Evolutionary conservation across 2,888 invertebrate genomes (phyloP), one percentile per base, ranked within the genome.

Genomic region (Heliconius erato): DNA sequence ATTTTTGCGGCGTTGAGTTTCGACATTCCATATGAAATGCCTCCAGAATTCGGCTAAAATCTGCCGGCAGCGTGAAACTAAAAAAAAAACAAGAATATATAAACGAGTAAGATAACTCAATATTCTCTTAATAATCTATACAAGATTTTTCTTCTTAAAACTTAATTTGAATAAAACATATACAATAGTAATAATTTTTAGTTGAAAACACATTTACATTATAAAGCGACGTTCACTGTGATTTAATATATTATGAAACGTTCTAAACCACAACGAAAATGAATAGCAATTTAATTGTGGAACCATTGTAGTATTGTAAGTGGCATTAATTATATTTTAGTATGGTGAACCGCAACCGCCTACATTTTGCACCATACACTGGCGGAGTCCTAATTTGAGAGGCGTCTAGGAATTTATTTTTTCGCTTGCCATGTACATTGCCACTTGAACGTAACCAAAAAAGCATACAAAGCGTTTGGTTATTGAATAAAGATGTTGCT

Each of bases 351-450:
- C 84, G 85, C 76, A 65, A 9, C 14, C 49, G 40, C 79, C 72
- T 59, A 5, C 84, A 11, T 28, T 86, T 85, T 86, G 82, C 9
- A 81, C 86, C 88, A 80, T 59, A 67, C 65, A 88, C 88, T 88
- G 88, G 88, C 89, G 88, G 85, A 87, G 86, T 86, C 87, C 89
- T 90, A 90, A 90, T 90, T 90, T 90, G 90, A 89, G 89, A 89
- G 89, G 88, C 87, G 86, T 86, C 85, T 86, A 87, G 85, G 85
- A 88, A 90, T 89, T 87, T 89, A 88, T 89, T 90, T 90, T 89
- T 90, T 89, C 84, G 84, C 79, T 82, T 84, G 84, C 85, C 85
- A 84, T 84, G 83, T 85, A 85, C 86, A 83, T 76, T 79, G 81
- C 79, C 74, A 71, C 79, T 80, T 84, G 82, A 82, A 79, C 74